These are phyloP conservation scores for Champsocephalus gunnari DNA, from an alignment of 2,797 vertebrate species.

Conservation along the genomic window DNA sequence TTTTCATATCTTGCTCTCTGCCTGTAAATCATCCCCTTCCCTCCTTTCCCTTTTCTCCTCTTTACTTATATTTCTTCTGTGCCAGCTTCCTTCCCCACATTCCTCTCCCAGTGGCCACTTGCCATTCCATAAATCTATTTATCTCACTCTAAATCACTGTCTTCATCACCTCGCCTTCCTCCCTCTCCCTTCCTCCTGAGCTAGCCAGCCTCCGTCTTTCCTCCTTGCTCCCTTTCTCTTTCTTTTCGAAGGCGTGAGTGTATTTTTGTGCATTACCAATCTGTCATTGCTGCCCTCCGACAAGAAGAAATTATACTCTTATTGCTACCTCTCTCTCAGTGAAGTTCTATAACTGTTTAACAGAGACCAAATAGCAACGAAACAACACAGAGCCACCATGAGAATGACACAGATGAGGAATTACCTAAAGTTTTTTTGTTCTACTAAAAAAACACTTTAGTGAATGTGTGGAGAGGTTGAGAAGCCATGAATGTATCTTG, in stretches of 20 bases:
- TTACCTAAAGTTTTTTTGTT: too few relatives aligned
- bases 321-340: slow-evolving; percentile 13
- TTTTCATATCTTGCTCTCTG: slow-evolving; percentile 31
- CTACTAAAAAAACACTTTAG: too few relatives aligned
- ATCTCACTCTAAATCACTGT: slow-evolving; percentile 70
- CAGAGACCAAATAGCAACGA: not conserved
- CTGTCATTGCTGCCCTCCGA: slow-evolving; percentile 55
- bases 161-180: slow-evolving; percentile 64
- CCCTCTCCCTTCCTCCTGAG: slow-evolving; percentile 32
- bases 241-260: slow-evolving; percentile 40
- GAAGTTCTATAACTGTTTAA: slow-evolving; percentile 11
- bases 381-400: too few relatives aligned
- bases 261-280: slow-evolving; percentile 70
- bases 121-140: slow-evolving; percentile 65
- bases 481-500: not conserved
- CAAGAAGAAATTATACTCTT: slow-evolving; percentile 44
- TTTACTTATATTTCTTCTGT: slow-evolving; percentile 48
- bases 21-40: slow-evolving; percentile 41
- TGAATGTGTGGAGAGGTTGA: not conserved
- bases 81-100: slow-evolving; percentile 48
- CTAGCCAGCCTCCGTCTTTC: slow-evolving; percentile 38
- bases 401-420: too few relatives aligned
- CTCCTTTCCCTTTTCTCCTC: not conserved
- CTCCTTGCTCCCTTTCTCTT: not conserved
- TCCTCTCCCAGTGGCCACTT: slow-evolving; percentile 57